Evolutionary conservation across 2,797 vertebrate species (phyloP).

Genomic region (Ptychadena robeensis): DNA sequence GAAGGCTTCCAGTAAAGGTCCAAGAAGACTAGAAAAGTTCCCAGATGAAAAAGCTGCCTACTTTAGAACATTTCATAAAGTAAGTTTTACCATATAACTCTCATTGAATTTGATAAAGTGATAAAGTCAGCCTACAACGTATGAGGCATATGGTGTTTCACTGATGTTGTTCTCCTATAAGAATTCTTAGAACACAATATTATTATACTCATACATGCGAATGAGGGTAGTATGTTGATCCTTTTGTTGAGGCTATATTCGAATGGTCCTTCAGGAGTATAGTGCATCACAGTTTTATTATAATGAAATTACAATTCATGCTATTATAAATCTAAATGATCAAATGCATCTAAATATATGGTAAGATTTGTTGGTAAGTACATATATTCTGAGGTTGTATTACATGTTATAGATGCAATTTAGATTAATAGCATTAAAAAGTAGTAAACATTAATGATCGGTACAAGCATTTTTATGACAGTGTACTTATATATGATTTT

Average conservation of each 20-base stretch:
- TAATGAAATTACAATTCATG: neutral
- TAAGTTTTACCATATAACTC: constrained; percentile 12
- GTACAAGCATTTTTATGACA: too few species aligned
- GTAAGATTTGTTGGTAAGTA: neutral
- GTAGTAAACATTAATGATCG: too few species aligned
- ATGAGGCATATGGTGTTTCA: neutral
- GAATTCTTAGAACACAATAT: too few species aligned
- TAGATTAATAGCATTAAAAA: too few species aligned
- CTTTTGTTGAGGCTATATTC: too few species aligned
- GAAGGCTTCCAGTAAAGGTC: constrained; percentile 98
- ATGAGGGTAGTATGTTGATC: too few species aligned
- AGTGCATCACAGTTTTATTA: neutral
- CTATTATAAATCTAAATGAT: neutral
- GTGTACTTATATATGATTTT: too few species aligned
- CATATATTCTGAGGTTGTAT: too few species aligned
- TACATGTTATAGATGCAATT: too few species aligned
- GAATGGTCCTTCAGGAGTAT: too few species aligned
- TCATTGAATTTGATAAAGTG: neutral
- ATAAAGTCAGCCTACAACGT: neutral
- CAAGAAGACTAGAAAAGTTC: constrained; percentile 95
- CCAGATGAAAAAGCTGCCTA: constrained; percentile 97
- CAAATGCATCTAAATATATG: neutral
- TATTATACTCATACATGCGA: too few species aligned
- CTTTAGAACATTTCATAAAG: constrained; percentile 92
- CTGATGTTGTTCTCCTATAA: neutral